A percentile compares a stretch with the other conserved stretches of the same genome.
phyloP scores from a whole-genome alignment of 2,888 invertebrate species.

The Lepetodrilus schrolli region DNA sequence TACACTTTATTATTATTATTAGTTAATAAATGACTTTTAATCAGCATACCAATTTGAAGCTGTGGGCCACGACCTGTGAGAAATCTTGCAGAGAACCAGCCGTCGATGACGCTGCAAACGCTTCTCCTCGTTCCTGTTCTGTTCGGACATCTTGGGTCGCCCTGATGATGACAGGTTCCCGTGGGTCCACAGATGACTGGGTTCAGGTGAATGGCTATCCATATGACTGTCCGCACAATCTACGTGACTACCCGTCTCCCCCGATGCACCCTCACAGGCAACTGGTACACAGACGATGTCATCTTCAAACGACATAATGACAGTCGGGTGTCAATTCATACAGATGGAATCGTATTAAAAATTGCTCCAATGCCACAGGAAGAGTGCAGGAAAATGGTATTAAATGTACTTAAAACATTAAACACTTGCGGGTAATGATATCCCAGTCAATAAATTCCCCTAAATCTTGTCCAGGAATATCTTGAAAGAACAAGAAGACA shows the following conservation, averaged over 20 bases:
- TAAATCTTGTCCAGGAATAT: too few species aligned
- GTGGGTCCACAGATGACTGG: conserved; percentile 20
- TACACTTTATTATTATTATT: too few species aligned
- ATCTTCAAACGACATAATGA: background rate
- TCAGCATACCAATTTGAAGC: background rate
- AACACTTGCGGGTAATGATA: too few species aligned
- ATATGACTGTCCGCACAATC: background rate
- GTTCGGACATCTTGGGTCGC: background rate
- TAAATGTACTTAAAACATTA: too few species aligned
- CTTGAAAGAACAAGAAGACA: too few species aligned
- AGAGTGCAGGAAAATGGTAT: too few species aligned
- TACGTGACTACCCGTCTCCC: too few species aligned
- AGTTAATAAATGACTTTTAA: too few species aligned
- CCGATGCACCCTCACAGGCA: background rate
- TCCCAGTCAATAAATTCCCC: too few species aligned
- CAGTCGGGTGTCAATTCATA: too few species aligned
- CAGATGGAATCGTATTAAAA: too few species aligned
- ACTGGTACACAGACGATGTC: conserved; percentile 3
- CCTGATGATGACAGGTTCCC: background rate
- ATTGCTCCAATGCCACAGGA: too few species aligned
- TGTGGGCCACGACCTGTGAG: background rate
- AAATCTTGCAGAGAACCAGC: background rate
- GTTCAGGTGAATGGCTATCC: background rate
- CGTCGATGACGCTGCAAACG: background rate
- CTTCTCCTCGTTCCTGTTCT: background rate